Evolutionary conservation across 2,888 invertebrate genomes (phyloP).

Genomic region (Phragmatobia fuliginosa): DNA sequence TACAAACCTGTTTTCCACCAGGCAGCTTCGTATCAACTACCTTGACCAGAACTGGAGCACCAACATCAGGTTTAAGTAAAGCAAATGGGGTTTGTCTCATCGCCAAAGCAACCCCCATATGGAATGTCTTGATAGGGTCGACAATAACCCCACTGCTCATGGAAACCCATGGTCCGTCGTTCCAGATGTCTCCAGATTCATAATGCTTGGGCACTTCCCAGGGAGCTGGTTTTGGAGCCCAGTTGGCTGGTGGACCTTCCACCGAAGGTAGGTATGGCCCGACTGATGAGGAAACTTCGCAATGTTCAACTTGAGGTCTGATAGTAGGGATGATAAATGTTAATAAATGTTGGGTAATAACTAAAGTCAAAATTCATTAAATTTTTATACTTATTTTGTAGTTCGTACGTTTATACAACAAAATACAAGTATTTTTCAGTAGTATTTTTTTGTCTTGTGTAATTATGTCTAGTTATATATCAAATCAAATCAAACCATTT

Average conservation of each 20-base stretch:
- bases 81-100: conserved; percentile 91
- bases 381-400: no score
- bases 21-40: conserved; percentile 85
- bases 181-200: conserved; percentile 54
- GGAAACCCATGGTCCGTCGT: conserved; percentile 55
- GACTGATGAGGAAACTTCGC: conserved; percentile 77
- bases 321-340: background rate
- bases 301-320: conserved; percentile 67
- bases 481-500: no score
- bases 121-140: conserved; percentile 90
- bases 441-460: no score
- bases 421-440: no score
- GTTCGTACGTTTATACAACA: no score
- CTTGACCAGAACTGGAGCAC: conserved; percentile 90
- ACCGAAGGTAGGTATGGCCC: conserved; percentile 67
- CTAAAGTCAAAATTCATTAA: no score
- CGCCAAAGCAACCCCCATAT: conserved; percentile 89
- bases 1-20: conserved; percentile 80
- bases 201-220: conserved; percentile 58
- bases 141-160: conserved; percentile 87
- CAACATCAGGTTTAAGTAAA: conserved; percentile 88
- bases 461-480: no score
- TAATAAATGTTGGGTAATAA: background rate
- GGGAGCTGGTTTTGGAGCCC: conserved; percentile 51
- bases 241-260: conserved; percentile 52